These are phyloP conservation scores for Drosophila arizonae DNA, from an alignment of 1,140 invertebrate genomes.

Conservation along the genomic window DNA sequence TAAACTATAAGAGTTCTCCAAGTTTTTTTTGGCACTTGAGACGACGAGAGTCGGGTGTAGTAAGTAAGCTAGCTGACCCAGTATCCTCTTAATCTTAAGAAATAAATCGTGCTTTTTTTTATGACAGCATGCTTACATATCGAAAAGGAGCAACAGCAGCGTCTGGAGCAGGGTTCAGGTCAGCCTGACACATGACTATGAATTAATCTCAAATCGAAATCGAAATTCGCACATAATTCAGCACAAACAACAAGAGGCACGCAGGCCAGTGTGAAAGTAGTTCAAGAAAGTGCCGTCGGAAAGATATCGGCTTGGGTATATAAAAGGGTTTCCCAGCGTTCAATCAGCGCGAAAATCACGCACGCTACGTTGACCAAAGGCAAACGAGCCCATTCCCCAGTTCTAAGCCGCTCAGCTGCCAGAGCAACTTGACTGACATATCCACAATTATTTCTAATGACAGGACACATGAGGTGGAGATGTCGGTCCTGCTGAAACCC, in stretches of 20 bases:
- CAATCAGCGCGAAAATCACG: slow-evolving; percentile 68
- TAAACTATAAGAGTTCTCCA: slow-evolving; percentile 56
- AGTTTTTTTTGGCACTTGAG: slow-evolving; percentile 51
- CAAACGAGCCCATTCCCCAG: slow-evolving; percentile 6
- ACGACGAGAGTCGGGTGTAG: slow-evolving; percentile 10
- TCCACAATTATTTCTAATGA: slow-evolving; percentile 74
- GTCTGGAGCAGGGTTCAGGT: slow-evolving; percentile 1
- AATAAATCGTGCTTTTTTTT: slow-evolving; percentile 47
- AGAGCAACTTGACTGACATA: slow-evolving; percentile 40
- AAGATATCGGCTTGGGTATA: slow-evolving; percentile 1
- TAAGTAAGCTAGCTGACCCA: neutral
- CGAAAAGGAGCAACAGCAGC: neutral
- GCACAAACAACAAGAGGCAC: slow-evolving; percentile 46
- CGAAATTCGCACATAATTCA: slow-evolving; percentile 66
- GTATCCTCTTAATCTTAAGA: slow-evolving; percentile 43
- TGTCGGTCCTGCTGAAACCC: neutral
- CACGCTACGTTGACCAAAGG: slow-evolving; percentile 45
- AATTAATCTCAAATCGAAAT: slow-evolving; percentile 59
- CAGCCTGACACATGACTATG: slow-evolving; percentile 48
- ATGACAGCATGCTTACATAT: slow-evolving; percentile 26
- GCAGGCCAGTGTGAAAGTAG: slow-evolving; percentile 6
- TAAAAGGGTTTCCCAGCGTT: slow-evolving; percentile 46
- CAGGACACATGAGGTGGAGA: slow-evolving; percentile 57
- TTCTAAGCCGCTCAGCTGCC: slow-evolving; percentile 53
- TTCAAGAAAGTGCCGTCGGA: neutral